phyloP scores from a whole-genome alignment of 2,797 vertebrate species.

The Alosa sapidissima region DNA sequence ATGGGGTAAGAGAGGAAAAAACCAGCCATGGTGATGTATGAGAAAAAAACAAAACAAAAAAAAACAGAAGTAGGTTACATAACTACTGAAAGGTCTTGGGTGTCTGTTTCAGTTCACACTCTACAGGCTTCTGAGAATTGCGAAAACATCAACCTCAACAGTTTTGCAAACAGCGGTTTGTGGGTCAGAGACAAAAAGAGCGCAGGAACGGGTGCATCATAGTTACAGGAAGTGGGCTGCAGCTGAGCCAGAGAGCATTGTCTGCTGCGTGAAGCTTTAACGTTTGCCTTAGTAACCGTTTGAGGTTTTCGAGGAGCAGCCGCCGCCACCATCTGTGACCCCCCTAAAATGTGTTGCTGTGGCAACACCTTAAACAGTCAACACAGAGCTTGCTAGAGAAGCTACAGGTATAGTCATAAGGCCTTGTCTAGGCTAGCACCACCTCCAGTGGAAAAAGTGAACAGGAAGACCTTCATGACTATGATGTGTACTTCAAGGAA shows the following conservation, averaged over 20 bases:
- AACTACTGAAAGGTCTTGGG: background rate
- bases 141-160: background rate
- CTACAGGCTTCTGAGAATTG: background rate
- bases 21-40: background rate
- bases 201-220: background rate
- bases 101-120: conserved; percentile 14
- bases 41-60: background rate
- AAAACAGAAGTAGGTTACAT: conserved; percentile 22
- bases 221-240: background rate
- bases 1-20: conserved; percentile 7
- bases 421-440: background rate
- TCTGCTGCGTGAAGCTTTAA: background rate
- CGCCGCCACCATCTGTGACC: background rate
- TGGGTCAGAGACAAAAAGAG: conserved; percentile 4
- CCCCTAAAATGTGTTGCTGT: background rate
- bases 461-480: background rate
- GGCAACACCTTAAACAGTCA: background rate
- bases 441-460: background rate
- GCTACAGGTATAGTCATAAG: background rate
- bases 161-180: conserved; percentile 12
- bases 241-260: background rate
- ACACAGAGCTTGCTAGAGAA: background rate
- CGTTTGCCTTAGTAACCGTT: background rate
- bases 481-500: background rate
- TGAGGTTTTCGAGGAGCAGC: background rate